These are phyloP conservation scores for Sinotaia quadrata DNA, from an alignment of 2,888 invertebrate genomes.

Conservation along the genomic window DNA sequence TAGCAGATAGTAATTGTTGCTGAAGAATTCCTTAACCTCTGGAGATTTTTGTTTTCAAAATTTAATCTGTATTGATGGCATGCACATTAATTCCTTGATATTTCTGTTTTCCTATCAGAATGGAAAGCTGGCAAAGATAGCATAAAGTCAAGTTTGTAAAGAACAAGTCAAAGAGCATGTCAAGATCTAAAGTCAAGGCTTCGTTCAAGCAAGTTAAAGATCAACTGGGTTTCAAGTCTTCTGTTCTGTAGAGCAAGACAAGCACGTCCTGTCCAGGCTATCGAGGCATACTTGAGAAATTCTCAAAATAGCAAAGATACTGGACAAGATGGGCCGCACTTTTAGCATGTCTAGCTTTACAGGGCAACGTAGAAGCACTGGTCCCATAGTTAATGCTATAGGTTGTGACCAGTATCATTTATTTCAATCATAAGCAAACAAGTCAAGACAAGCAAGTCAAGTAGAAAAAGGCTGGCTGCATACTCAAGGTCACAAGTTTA, in stretches of 20 bases:
- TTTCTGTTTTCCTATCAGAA: constrained; percentile 43
- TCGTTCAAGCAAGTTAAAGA: constrained; percentile 21
- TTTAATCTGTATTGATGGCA: no score
- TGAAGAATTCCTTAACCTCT: no score
- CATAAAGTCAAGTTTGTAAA: constrained; percentile 25
- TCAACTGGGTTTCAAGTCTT: constrained; percentile 1
- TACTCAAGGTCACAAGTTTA: constrained; percentile 6
- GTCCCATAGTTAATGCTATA: neutral
- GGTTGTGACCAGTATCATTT: neutral
- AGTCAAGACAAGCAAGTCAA: constrained; percentile 20
- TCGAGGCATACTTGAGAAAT: neutral
- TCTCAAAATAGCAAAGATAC: neutral
- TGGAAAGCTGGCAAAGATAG: constrained; percentile 36
- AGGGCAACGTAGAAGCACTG: neutral
- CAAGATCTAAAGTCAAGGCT: constrained; percentile 32
- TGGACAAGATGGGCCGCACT: neutral
- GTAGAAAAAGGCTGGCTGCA: constrained; percentile 10
- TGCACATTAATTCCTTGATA: constrained; percentile 26
- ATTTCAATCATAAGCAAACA: neutral
- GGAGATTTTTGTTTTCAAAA: no score
- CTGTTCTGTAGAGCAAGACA: constrained; percentile 23
- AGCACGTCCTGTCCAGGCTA: constrained; percentile 5
- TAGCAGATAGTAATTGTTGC: no score
- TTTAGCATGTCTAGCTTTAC: neutral
- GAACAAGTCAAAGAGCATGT: constrained; percentile 31